Base-by-base conservation (phyloP, 2,888 invertebrate genomes). In the Drosophila buzzatii region DNA sequence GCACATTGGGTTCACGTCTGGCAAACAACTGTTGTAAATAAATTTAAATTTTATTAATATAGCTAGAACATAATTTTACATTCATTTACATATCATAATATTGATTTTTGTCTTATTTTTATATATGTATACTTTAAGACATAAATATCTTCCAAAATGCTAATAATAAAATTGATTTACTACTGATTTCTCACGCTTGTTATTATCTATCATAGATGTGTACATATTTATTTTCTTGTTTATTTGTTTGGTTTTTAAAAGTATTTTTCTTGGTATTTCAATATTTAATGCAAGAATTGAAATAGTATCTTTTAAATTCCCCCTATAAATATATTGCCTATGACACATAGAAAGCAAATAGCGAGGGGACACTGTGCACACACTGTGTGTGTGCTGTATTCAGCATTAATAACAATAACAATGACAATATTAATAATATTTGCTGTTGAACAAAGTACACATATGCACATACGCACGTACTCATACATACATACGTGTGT, bases 361-460 rank as follows among this genome's bases (percentile, higher is more conserved):
- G 47, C 65, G 64, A 70, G 49, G 42, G 66, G 52, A 51, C 64
- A 73, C 67, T 70, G 73, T 59, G 49, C 49, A 49, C n/a, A n/a
- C n/a, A n/a, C n/a, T 59, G 62, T 18, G 41, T 47, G 59, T 65
- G 77, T 61, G 52, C 55, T 66, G 70, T 80, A 67, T 75, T 80
- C 79, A 72, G 61, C 76, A 76, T 81, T 80, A 86, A 81, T 86
- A 79, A 70, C 65, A 76, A 78, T 84, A 82, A 79, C 87, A 84
- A 84, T 86, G 77, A 74, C 77, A 83, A 73, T 86, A 81, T 84
- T 74, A 86, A 70, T 86, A 86, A 71, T 82, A 82, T 67, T 82
- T 70, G 73, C 71, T 67, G 73, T 73, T 87, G 88, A 81, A 68
- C 84, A 82, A 82, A 85, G 88, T 82, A 81, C 77, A 74, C 44